These are phyloP conservation scores for Apis dorsata DNA, from an alignment of 1,140 invertebrate genomes.

Conservation along the genomic window DNA sequence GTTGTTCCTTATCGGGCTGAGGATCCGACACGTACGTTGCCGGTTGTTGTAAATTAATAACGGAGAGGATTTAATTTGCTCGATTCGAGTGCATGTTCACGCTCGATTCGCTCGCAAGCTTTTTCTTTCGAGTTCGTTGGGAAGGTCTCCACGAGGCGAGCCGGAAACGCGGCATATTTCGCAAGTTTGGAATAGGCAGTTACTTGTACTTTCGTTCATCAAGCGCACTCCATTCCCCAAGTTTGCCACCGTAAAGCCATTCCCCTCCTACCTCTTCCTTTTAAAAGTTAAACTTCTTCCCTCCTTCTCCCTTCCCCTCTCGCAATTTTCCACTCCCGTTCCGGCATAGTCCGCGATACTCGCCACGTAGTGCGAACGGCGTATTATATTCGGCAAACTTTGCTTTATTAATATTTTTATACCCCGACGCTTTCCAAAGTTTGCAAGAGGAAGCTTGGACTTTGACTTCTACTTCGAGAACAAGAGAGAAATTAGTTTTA, in stretches of 20 bases:
- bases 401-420: conserved; percentile 2
- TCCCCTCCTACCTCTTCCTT: background rate
- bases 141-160: background rate
- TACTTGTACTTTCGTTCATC: conserved; percentile 52
- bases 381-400: background rate
- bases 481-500: background rate
- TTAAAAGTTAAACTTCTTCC: conserved; percentile 14
- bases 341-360: background rate
- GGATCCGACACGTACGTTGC: background rate
- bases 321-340: background rate
- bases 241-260: conserved; percentile 29
- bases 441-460: background rate
- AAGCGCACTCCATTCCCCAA: conserved; percentile 16
- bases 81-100: background rate
- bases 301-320: too few relatives aligned
- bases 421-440: background rate
- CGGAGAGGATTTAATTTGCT: background rate
- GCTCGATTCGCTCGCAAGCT: background rate
- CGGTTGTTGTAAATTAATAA: background rate
- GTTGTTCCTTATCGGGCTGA: too few relatives aligned
- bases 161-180: background rate
- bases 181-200: conserved; percentile 35
- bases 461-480: background rate
- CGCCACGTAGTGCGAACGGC: background rate
- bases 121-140: background rate